Evolutionary conservation across 1,140 invertebrate genomes (phyloP), one percentile per base, ranked within the genome.

Genomic region (Lanistes nyassanus): DNA sequence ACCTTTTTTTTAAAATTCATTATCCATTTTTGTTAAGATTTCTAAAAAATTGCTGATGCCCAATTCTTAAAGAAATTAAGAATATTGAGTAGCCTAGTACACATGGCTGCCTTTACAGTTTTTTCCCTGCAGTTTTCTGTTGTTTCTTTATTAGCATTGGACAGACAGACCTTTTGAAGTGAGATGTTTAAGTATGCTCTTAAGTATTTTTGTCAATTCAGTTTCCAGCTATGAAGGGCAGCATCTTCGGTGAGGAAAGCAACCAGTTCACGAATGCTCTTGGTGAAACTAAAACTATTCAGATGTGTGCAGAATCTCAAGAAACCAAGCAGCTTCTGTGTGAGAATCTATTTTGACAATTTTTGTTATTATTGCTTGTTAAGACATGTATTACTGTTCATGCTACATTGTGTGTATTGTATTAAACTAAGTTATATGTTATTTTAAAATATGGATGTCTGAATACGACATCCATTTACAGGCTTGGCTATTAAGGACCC

Each of bases 181-280:
- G 11, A 55, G n/a, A 55, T 13, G n/a, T 11, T 13, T 26, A 23
- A 60, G 7, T 26, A 29, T 26, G 7, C 23, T 60, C 5, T 6
- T 60, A 23, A 9, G 7, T 60, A 36, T 65, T 65, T 9, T 65
- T 65, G 36, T 42, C n/a, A 39, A 29, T 76, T 39, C 77, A 95
- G 93, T 96, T 95, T 90, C 94, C 95, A 80, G 91, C 92, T 39
- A 88, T 97, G 78, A 87, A 87, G 16, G 89, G 92, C 21, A 89
- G 92, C 79, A 94, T 97, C 19, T 91, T 93, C 84, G 96, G 96
- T 0, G 96, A 98, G 89, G 96, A 98, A 89, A 95, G 92, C 70
- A 94, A 95, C 76, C 92, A 91, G 81, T 97, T 97, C 79, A 93
- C 92, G 26, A 95, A 95, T 86, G 90, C 91, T 34, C 84, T 93